phyloP scores from a whole-genome alignment of 2,888 invertebrate genomes.

The Drosophila longiperda region DNA sequence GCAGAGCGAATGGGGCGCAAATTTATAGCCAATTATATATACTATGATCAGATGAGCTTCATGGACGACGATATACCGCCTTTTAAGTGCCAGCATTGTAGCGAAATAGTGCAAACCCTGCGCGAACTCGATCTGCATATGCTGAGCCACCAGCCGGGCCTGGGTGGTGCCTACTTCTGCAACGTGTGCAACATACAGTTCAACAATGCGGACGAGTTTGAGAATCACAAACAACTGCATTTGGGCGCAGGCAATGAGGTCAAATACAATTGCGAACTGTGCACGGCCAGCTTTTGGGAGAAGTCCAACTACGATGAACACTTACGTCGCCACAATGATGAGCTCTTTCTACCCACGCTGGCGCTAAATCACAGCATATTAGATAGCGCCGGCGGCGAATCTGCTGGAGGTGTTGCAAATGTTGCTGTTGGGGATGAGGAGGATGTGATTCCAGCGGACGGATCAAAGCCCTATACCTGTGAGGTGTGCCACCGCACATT shows the following conservation, averaged over 20 bases:
- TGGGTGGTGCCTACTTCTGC: slow-evolving; percentile 72
- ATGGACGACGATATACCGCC: slow-evolving; percentile 82
- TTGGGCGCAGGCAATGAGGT: slow-evolving; percentile 69
- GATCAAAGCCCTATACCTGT: slow-evolving; percentile 66
- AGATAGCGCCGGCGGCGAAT: slow-evolving; percentile 44
- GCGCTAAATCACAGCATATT: slow-evolving; percentile 68
- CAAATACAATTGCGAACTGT: slow-evolving; percentile 79
- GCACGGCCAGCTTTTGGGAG: slow-evolving; percentile 82
- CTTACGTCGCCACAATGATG: slow-evolving; percentile 81
- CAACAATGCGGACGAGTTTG: slow-evolving; percentile 72
- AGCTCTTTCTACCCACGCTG: slow-evolving; percentile 75
- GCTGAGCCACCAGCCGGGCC: slow-evolving; percentile 70
- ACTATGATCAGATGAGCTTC: slow-evolving; percentile 81
- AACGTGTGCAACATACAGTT: slow-evolving; percentile 76
- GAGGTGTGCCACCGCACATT: slow-evolving; percentile 75
- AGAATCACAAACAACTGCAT: slow-evolving; percentile 77
- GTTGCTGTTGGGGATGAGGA: slow-evolving; percentile 37
- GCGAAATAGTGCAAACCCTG: slow-evolving; percentile 75
- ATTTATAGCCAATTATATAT: slow-evolving; percentile 77
- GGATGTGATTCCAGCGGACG: slow-evolving; percentile 34
- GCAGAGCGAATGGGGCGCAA: slow-evolving; percentile 75
- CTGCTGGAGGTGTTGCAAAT: slow-evolving; percentile 6
- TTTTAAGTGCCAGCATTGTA: slow-evolving; percentile 80
- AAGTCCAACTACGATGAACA: slow-evolving; percentile 82
- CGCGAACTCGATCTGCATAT: slow-evolving; percentile 79